Conservation (phyloP, 2,797 vertebrate species). For the Clarias pachynema region DNA sequence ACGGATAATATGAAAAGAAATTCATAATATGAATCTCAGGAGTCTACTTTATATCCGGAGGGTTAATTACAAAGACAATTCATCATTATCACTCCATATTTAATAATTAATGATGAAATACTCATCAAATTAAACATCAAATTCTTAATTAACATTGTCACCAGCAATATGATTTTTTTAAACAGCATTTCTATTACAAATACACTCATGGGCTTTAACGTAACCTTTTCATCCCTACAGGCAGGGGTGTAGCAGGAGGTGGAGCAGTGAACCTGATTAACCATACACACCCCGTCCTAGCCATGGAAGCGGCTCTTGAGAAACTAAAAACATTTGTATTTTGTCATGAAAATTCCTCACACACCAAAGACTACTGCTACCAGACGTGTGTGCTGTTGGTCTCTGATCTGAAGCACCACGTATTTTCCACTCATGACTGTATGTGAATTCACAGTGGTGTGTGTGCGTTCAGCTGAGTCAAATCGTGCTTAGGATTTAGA, state of each 20-base stretch:
- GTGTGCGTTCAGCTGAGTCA: slow-evolving; percentile 28
- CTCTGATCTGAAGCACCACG: slow-evolving; percentile 13
- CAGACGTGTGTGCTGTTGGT: slow-evolving; percentile 1
- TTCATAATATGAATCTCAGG: background rate
- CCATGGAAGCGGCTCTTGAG: background rate
- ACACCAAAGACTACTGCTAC: slow-evolving; percentile 14
- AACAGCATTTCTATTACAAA: background rate
- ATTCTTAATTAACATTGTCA: slow-evolving; percentile 17
- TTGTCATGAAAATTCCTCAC: background rate
- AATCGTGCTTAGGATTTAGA: slow-evolving; percentile 47
- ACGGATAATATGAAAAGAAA: background rate
- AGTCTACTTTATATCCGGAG: slow-evolving; percentile 11
- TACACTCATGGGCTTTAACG: slow-evolving; percentile 4
- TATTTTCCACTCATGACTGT: slow-evolving; percentile 34
- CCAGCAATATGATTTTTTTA: background rate
- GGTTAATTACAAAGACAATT: slow-evolving; percentile 10
- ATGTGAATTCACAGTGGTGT: slow-evolving; percentile 41
- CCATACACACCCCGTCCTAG: background rate
- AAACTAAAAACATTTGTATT: background rate
- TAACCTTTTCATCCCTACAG: background rate
- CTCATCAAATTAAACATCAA: background rate
- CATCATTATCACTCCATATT: slow-evolving; percentile 22
- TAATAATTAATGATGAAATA: slow-evolving; percentile 1
- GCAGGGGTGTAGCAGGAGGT: too few species aligned
- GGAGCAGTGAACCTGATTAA: background rate